Percentiles rank a stretch among this genome's conserved stretches.
Evolutionary conservation across 2,797 vertebrate species (phyloP).

Genomic region (Psittacula echo): DNA sequence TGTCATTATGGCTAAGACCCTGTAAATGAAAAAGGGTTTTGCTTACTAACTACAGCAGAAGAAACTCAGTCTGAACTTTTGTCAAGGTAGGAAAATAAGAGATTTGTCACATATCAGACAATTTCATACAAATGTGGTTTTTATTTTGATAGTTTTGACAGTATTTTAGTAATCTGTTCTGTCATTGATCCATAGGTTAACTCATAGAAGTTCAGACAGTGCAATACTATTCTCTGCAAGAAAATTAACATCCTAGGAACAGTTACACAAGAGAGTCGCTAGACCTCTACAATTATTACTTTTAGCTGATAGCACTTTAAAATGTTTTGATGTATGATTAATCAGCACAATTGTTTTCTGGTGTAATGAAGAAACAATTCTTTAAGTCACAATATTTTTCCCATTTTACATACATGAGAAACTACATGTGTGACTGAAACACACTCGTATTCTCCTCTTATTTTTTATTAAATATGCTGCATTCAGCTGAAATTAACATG

Average conservation of each 20-base stretch:
- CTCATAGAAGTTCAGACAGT: neutral
- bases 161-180: neutral
- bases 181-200: neutral
- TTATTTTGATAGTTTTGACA: neutral
- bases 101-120: neutral
- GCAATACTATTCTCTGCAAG: neutral
- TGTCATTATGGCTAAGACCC: neutral
- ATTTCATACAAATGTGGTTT: neutral
- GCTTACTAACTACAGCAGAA: neutral
- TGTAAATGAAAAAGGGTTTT: neutral
- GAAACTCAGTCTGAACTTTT: neutral
- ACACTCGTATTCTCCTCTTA: neutral
- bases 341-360: neutral
- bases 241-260: neutral
- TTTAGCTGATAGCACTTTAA: neutral
- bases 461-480: neutral
- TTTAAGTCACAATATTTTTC: neutral
- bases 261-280: neutral
- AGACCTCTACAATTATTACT: neutral
- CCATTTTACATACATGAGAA: neutral
- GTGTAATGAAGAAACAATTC: neutral
- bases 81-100: neutral
- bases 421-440: neutral
- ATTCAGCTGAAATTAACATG: neutral
- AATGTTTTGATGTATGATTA: neutral